A percentile compares a stretch with the other conserved stretches of the same genome.
These are phyloP conservation scores for Boloria euphrosyne DNA, from an alignment of 2,888 invertebrate species.

Conservation along the genomic window DNA sequence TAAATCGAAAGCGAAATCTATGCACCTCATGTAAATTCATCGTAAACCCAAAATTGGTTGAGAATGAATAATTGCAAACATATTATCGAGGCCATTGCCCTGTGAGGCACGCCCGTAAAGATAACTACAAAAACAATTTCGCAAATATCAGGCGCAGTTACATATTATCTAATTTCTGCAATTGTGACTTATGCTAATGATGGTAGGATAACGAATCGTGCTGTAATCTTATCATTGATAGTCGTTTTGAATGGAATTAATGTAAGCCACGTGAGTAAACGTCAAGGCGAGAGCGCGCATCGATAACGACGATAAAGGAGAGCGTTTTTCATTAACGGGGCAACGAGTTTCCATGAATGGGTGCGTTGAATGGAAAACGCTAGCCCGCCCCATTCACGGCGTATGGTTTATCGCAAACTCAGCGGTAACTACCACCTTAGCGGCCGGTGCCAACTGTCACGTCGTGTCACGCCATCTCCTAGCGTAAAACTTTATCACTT, in stretches of 20 bases:
- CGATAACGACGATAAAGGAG: conserved; percentile 67
- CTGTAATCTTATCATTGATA: conserved; percentile 46
- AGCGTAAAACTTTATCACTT: no score
- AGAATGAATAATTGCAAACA: conserved; percentile 24
- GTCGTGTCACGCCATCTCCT: conserved; percentile 2
- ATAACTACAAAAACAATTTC: conserved; percentile 33
- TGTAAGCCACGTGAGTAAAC: conserved; percentile 58
- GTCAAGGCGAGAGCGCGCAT: conserved; percentile 44
- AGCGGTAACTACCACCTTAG: conserved; percentile 33
- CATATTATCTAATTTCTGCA: conserved; percentile 14
- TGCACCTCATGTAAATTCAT: conserved; percentile 36
- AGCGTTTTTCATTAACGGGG: conserved; percentile 77
- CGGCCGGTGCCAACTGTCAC: conserved; percentile 35
- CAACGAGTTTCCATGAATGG: conserved; percentile 80
- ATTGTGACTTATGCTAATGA: conserved; percentile 13
- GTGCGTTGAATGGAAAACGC: conserved; percentile 74
- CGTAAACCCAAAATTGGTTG: conserved; percentile 26
- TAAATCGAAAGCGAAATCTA: conserved; percentile 30
- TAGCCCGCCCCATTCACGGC: conserved; percentile 67
- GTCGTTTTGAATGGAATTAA: conserved; percentile 62
- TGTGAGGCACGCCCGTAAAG: conserved; percentile 21
- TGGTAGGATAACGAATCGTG: conserved; percentile 27
- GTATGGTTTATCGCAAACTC: conserved; percentile 38
- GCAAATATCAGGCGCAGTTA: conserved; percentile 20
- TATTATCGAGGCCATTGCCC: conserved; percentile 29